Conservation (phyloP, 2,888 invertebrate species). For the Polia nebulosa region DNA sequence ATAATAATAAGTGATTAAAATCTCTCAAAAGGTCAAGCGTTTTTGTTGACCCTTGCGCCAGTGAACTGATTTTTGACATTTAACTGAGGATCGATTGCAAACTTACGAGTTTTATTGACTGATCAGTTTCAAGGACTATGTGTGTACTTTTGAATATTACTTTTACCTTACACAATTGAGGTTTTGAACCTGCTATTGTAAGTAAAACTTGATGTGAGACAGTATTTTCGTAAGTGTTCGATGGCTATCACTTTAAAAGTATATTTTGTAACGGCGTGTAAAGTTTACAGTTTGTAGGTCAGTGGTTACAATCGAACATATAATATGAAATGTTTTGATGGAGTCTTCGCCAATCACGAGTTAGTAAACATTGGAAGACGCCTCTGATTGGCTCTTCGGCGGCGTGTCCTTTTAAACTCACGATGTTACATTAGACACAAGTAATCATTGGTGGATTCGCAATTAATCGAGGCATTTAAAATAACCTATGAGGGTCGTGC, state of each 20-base stretch:
- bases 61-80: constrained; percentile 77
- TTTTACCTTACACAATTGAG: constrained; percentile 47
- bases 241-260: constrained; percentile 36
- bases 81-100: constrained; percentile 62
- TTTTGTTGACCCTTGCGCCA: constrained; percentile 68
- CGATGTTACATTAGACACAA: constrained; percentile 62
- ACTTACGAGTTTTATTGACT: constrained; percentile 52
- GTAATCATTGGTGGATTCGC: constrained; percentile 67
- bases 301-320: constrained; percentile 59
- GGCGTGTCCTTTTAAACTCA: constrained; percentile 65
- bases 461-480: constrained; percentile 64
- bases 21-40: constrained; percentile 75
- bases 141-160: constrained; percentile 61
- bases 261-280: constrained; percentile 45
- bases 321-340: constrained; percentile 61
- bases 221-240: constrained; percentile 47
- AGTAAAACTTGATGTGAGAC: constrained; percentile 35
- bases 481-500: constrained; percentile 56
- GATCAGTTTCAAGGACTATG: constrained; percentile 61
- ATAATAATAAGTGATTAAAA: constrained; percentile 73
- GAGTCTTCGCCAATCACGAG: constrained; percentile 58
- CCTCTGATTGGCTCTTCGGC: constrained; percentile 56
- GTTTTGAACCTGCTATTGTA: constrained; percentile 32
- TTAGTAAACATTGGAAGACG: constrained; percentile 39
- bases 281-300: constrained; percentile 64